Conservation (phyloP, 2,888 invertebrate genomes). For the Phania funesta region DNA sequence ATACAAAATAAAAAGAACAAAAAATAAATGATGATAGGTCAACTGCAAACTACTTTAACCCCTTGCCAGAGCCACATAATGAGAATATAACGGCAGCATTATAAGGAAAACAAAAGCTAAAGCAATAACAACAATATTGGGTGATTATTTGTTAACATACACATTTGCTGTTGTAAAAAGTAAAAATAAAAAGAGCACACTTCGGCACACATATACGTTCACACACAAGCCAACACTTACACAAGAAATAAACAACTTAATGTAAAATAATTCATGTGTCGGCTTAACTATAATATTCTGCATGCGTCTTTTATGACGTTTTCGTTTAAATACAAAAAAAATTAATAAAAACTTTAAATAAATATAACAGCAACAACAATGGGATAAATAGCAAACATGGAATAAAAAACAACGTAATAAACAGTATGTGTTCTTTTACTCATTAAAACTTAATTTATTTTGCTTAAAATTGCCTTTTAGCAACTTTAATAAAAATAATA, state of each 20-base stretch:
- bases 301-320: background rate
- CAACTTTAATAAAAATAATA: slow-evolving; percentile 56
- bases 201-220: background rate
- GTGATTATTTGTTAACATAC: slow-evolving; percentile 66
- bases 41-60: slow-evolving; percentile 67
- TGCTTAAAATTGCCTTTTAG: slow-evolving; percentile 63
- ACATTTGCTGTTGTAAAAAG: slow-evolving; percentile 51
- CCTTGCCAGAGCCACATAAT: slow-evolving; percentile 50
- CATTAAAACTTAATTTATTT: slow-evolving; percentile 64
- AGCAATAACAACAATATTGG: slow-evolving; percentile 45
- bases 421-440: slow-evolving; percentile 51
- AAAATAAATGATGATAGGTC: slow-evolving; percentile 62
- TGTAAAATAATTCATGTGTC: slow-evolving; percentile 62
- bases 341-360: background rate
- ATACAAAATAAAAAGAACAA: slow-evolving; percentile 26
- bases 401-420: slow-evolving; percentile 9
- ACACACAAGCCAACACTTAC: slow-evolving; percentile 13
- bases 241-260: slow-evolving; percentile 55
- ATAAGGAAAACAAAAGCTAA: slow-evolving; percentile 22
- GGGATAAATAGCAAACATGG: slow-evolving; percentile 23
- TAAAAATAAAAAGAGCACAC: background rate
- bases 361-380: slow-evolving; percentile 34
- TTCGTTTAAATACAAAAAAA: slow-evolving; percentile 22
- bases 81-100: slow-evolving; percentile 41
- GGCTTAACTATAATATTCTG: slow-evolving; percentile 22